phyloP scores from a whole-genome alignment of 1,140 invertebrate genomes.

The Scaptodrosophila lebanonensis region DNA sequence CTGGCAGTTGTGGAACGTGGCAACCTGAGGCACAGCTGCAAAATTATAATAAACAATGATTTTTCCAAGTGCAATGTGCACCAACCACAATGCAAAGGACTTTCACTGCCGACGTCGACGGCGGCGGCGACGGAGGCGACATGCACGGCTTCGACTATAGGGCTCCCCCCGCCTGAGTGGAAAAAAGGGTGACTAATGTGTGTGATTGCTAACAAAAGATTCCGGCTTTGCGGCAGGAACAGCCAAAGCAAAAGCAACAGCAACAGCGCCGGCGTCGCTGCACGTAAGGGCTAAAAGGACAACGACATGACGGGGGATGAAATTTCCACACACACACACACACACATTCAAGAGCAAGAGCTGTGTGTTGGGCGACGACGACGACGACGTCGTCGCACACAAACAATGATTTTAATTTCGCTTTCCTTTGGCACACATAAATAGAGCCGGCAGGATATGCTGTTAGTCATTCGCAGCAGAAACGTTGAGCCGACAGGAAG shows the following conservation, averaged over 20 bases:
- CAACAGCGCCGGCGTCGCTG: conserved; percentile 12
- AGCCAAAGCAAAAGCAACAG: not conserved
- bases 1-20: conserved; percentile 33
- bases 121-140: conserved; percentile 4
- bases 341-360: not conserved
- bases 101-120: conserved; percentile 58
- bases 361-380: conserved; percentile 37
- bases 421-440: conserved; percentile 76
- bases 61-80: conserved; percentile 50
- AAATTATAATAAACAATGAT: conserved; percentile 34
- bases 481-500: conserved; percentile 73
- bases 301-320: conserved; percentile 67
- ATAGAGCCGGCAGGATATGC: conserved; percentile 59
- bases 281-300: conserved; percentile 60
- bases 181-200: conserved; percentile 77
- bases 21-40: conserved; percentile 50
- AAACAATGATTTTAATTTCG: conserved; percentile 75
- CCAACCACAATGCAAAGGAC: conserved; percentile 62
- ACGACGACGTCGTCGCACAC: conserved; percentile 40
- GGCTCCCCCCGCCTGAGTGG: conserved; percentile 1
- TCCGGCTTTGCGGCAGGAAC: conserved; percentile 55
- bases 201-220: conserved; percentile 77
- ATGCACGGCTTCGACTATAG: conserved; percentile 22
- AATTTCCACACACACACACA: conserved; percentile 36
- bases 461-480: conserved; percentile 76